Conservation (phyloP, 2,797 vertebrate genomes). For the Lagothrix lagotricha region DNA sequence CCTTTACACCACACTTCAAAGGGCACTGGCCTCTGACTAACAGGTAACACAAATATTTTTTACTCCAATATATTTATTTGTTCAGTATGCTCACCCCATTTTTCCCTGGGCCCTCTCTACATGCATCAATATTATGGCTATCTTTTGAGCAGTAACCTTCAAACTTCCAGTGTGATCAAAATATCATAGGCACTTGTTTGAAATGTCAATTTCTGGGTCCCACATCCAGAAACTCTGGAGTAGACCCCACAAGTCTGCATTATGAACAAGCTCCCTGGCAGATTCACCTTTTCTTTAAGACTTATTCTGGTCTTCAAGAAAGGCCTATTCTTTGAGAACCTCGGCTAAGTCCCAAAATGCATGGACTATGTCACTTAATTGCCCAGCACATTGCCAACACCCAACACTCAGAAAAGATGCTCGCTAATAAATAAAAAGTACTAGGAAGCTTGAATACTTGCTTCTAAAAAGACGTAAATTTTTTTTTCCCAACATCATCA, state of each 20-base stretch:
- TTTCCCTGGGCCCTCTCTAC: not conserved
- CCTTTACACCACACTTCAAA: slow-evolving; percentile 58
- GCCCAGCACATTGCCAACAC: not conserved
- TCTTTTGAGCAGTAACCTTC: not conserved
- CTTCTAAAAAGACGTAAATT: not conserved
- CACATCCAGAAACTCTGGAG: not conserved
- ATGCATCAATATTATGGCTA: not conserved
- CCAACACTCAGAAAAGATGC: not conserved
- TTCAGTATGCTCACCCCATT: not conserved
- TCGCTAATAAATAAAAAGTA: not conserved
- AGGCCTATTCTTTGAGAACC: not conserved
- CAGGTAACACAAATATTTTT: slow-evolving; percentile 71
- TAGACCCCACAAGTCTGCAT: not conserved
- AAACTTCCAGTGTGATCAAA: slow-evolving; percentile 1
- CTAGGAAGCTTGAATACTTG: not conserved
- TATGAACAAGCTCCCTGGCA: not conserved
- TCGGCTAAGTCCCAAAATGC: not conserved
- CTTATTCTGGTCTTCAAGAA: not conserved
- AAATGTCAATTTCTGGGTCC: not conserved
- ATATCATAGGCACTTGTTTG: not conserved
- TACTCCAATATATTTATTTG: slow-evolving; percentile 55
- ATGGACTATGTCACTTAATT: not conserved
- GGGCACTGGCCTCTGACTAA: slow-evolving; percentile 56
- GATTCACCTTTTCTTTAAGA: not conserved
- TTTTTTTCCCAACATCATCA: not conserved